Evolutionary conservation across 2,113 vertebrate genomes (phyloP).

Genomic region (Halichoeres trimaculatus): DNA sequence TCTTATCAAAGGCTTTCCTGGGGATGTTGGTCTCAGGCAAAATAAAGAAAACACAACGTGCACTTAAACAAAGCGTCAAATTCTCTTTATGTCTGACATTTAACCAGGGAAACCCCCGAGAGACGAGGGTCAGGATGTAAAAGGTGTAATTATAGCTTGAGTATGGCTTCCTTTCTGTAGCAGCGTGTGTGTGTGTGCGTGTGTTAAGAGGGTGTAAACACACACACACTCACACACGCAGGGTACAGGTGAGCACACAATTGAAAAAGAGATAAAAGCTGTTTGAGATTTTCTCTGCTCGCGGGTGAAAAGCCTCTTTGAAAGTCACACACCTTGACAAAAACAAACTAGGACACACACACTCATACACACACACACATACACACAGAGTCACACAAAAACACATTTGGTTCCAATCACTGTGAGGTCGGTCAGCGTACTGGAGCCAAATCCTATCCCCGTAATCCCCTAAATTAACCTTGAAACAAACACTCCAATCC

Average conservation of each 20-base stretch:
- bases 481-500: slow-evolving; percentile 11
- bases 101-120: slow-evolving; percentile 10
- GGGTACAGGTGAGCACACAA: slow-evolving; percentile 15
- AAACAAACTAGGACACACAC: slow-evolving; percentile 14
- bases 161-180: background rate
- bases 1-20: too few species aligned
- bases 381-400: slow-evolving; percentile 15
- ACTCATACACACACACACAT: slow-evolving; percentile 18
- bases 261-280: slow-evolving; percentile 10
- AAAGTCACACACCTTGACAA: slow-evolving; percentile 43
- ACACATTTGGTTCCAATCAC: background rate
- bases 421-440: slow-evolving; percentile 6
- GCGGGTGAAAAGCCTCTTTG: slow-evolving; percentile 36
- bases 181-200: slow-evolving; percentile 7
- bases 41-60: background rate
- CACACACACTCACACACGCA: background rate
- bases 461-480: slow-evolving; percentile 50
- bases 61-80: background rate
- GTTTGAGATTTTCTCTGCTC: slow-evolving; percentile 18
- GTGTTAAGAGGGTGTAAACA: slow-evolving; percentile 12
- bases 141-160: slow-evolving; percentile 32
- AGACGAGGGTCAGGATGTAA: slow-evolving; percentile 2
- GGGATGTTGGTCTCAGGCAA: too few species aligned
- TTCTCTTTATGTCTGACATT: slow-evolving; percentile 3
- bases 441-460: slow-evolving; percentile 48